Conservation (phyloP, 2,888 invertebrate species). For the Dolomedes plantarius region DNA sequence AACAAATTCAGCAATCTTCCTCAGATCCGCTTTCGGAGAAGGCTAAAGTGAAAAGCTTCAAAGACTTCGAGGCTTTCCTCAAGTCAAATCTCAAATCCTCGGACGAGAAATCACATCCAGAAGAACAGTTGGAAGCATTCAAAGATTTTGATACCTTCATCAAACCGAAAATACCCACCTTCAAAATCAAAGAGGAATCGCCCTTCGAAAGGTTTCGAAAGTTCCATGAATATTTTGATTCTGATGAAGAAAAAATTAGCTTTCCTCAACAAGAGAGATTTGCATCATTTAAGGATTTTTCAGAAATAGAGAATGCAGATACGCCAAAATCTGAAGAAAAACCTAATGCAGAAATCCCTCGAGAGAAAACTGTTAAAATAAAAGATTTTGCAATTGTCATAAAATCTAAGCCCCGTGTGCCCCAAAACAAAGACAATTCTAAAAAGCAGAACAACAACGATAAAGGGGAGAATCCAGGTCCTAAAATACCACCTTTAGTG, state of each 20-base stretch:
- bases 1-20: neutral
- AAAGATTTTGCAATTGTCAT: slow-evolving; percentile 59
- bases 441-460: neutral
- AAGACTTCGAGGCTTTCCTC: slow-evolving; percentile 10
- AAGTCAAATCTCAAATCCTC: neutral
- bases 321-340: neutral
- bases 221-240: slow-evolving; percentile 25
- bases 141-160: neutral
- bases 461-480: neutral
- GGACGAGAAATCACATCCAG: neutral
- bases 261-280: slow-evolving; percentile 43
- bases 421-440: neutral
- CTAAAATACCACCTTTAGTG: neutral
- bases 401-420: slow-evolving; percentile 25
- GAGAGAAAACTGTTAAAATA: neutral
- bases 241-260: neutral
- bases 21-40: neutral
- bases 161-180: neutral
- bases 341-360: neutral
- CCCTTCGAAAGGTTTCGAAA: slow-evolving; percentile 3
- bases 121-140: neutral
- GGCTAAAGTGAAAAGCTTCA: neutral
- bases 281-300: slow-evolving; percentile 54
- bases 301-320: slow-evolving; percentile 21
- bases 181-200: neutral